Conservation (phyloP, 2,888 invertebrate genomes). For the Embidobia sp. region DNA sequence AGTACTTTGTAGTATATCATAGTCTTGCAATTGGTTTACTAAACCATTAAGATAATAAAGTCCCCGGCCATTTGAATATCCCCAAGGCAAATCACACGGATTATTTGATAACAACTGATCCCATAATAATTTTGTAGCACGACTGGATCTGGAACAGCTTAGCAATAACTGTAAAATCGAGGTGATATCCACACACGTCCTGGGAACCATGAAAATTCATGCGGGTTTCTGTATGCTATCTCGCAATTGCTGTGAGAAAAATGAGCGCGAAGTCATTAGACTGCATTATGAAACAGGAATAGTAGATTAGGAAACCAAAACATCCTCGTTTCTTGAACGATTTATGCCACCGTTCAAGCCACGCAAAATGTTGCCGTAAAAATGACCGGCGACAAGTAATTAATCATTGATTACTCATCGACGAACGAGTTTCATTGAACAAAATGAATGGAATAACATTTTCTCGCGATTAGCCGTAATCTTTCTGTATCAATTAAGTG, state of each 20-base stretch:
- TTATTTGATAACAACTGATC: constrained; percentile 13
- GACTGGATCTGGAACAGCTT: constrained; percentile 33
- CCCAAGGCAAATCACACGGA: constrained; percentile 13
- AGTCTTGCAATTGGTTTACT: constrained; percentile 6
- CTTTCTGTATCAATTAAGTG: no score
- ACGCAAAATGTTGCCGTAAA: no score
- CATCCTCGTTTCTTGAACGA: constrained; percentile 13
- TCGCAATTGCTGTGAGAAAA: constrained; percentile 21
- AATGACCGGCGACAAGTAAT: no score
- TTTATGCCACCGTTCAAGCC: no score
- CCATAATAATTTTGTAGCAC: not conserved
- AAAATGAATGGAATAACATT: no score
- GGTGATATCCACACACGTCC: constrained; percentile 27
- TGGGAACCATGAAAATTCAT: constrained; percentile 47
- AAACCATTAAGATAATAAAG: constrained; percentile 17
- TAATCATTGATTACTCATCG: no score
- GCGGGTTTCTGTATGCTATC: constrained; percentile 23
- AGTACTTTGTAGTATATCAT: no score
- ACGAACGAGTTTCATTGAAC: no score
- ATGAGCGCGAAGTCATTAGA: constrained; percentile 3
- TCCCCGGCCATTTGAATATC: not conserved
- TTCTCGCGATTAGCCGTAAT: no score
- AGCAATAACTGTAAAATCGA: constrained; percentile 39
- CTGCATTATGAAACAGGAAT: constrained; percentile 20
- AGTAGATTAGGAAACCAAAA: constrained; percentile 21